These are phyloP conservation scores for Lichenostomus cassidix DNA, from an alignment of 2,113 vertebrate species.

Conservation along the genomic window DNA sequence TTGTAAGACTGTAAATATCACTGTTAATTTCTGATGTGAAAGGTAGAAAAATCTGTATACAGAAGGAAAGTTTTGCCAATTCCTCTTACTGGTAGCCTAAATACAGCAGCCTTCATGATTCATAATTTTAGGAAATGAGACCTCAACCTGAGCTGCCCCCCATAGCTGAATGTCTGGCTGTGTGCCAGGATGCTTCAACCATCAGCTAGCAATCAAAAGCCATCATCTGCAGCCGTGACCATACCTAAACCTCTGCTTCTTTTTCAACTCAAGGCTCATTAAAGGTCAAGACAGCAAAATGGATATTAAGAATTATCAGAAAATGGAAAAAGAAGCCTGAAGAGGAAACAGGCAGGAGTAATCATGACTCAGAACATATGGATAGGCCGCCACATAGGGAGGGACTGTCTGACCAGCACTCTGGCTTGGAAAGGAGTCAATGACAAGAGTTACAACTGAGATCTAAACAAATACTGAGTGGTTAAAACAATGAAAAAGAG, in stretches of 20 bases:
- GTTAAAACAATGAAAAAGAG: not conserved
- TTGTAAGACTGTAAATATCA: not conserved
- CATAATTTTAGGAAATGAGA: not conserved
- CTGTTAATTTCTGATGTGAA: not conserved
- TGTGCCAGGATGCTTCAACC: not conserved
- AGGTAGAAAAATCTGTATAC: not conserved
- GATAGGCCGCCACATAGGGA: not conserved
- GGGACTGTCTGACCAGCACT: not conserved
- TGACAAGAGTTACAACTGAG: not conserved
- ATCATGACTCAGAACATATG: not conserved
- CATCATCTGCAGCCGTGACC: not conserved
- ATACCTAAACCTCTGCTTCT: not conserved
- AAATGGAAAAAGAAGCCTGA: not conserved
- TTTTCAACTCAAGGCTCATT: not conserved
- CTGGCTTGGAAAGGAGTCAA: not conserved
- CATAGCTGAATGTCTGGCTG: not conserved
- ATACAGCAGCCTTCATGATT: not conserved
- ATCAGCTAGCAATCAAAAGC: not conserved
- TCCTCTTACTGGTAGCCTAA: not conserved
- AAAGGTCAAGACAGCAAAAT: not conserved
- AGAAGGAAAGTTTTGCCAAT: not conserved
- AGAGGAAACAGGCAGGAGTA: not conserved
- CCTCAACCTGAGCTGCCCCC: not conserved
- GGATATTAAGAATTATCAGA: not conserved
- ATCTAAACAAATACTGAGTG: not conserved